Evolutionary conservation across 2,888 invertebrate species (phyloP).

Genomic region (Minunthozetes semirufus): DNA sequence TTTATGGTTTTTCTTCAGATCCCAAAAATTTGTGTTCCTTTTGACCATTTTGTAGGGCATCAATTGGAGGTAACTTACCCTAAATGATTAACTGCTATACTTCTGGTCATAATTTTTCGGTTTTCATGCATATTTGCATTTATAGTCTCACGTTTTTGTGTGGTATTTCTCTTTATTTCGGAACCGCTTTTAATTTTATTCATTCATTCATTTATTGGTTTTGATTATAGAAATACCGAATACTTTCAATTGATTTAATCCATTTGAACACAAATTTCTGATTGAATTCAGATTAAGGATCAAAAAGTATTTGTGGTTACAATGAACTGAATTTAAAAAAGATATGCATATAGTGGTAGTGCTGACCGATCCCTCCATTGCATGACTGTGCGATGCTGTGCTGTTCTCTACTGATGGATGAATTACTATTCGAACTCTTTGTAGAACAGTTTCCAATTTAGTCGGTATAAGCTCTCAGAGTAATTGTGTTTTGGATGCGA

Average conservation of each 20-base stretch:
- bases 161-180: neutral
- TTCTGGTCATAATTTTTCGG: neutral
- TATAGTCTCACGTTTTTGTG: neutral
- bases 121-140: neutral
- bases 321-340: slow-evolving; percentile 10
- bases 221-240: slow-evolving; percentile 6
- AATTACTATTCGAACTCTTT: slow-evolving; percentile 18
- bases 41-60: neutral
- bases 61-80: neutral
- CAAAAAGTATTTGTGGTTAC: neutral
- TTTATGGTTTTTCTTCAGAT: neutral
- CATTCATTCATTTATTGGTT: too few species aligned
- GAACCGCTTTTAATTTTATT: slow-evolving; percentile 1
- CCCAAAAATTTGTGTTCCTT: neutral
- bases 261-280: neutral
- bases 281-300: slow-evolving; percentile 20
- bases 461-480: slow-evolving; percentile 12
- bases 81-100: slow-evolving; percentile 20
- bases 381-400: neutral
- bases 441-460: slow-evolving; percentile 18
- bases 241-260: slow-evolving; percentile 26
- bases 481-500: neutral
- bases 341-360: neutral
- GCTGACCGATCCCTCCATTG: neutral
- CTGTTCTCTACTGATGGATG: slow-evolving; percentile 19